Base-by-base conservation (phyloP, 2,113 vertebrate genomes). In the Taurulus bubalis region DNA sequence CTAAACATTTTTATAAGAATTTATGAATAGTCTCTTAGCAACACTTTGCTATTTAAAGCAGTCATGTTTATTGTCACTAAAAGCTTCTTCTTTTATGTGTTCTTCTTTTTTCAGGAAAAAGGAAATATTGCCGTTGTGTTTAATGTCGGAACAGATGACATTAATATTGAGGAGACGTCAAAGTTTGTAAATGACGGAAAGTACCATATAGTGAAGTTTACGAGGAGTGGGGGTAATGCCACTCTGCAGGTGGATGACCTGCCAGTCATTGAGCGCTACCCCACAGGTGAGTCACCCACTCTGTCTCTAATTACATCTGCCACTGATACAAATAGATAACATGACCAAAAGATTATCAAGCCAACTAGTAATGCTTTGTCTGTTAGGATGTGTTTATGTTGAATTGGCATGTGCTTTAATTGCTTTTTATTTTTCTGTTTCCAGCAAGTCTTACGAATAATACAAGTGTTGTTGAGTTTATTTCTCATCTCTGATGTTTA, bases 231-330 rank as follows among this genome's bases (percentile, higher is more conserved):
- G 60, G 98, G 98, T 94, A 99, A 99, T 91, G 98, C 98, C 96
- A 99, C 98, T 2, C 96, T 99, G 80, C 98, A 99, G 96, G 97
- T 99, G 96, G 98, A 99, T 96, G 98, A 97, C 96, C 97, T 98
- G 95, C 98, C 98, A 1, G 95, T 99, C 94, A 99, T 99, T 78
- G 98, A 99, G 94, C 97, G 98, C 62, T 99, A 98, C 91, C 98
- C 98, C 80, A 97, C 97, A 98, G 98, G 98, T 99, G 96, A 97
- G 97, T 90, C 80, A 79, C 63, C 85, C 51, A n/a, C 34, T 71
- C 73, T 60, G 26, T 22, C 71, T 82, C 34, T 71, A 66, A 63
- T 73, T 49, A 77, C 64, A 74, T 80, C 73, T 67, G 22, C 63
- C 18, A 16, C 64, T 64, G 49, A 55, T 82, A 65, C 34, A 65